Evolutionary conservation across 2,113 vertebrate genomes (phyloP).

Genomic region (Thamnaconus septentrionalis): DNA sequence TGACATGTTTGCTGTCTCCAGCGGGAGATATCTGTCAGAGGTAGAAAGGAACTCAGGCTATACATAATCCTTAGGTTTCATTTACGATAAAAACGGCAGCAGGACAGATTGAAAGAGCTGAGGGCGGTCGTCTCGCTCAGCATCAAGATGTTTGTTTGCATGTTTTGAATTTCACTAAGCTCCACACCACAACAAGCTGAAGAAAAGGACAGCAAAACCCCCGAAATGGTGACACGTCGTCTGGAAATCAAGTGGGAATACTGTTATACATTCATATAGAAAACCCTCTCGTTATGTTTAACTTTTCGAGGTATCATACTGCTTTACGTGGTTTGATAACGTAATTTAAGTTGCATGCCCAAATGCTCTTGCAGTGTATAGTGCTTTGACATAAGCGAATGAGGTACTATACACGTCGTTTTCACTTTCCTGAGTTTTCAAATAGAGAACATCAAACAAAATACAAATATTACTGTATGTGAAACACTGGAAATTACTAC

Average conservation of each 20-base stretch:
- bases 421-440: conserved; percentile 96
- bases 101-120: conserved; percentile 58
- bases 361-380: conserved; percentile 89
- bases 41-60: conserved; percentile 88
- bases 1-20: conserved; percentile 69
- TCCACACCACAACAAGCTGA: conserved; percentile 40
- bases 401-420: conserved; percentile 98
- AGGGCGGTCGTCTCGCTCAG: conserved; percentile 52
- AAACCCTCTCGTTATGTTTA: conserved; percentile 85
- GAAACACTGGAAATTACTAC: conserved; percentile 76
- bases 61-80: conserved; percentile 76
- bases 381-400: conserved; percentile 94
- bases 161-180: conserved; percentile 60
- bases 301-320: conserved; percentile 87
- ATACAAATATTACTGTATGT: conserved; percentile 79
- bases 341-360: conserved; percentile 86
- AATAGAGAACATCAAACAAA: conserved; percentile 51
- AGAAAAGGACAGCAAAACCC: conserved; percentile 29
- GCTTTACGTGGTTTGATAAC: conserved; percentile 85
- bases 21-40: conserved; percentile 88
- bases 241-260: conserved; percentile 81
- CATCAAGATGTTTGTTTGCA: conserved; percentile 65
- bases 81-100: conserved; percentile 75
- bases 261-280: conserved; percentile 94
- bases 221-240: conserved; percentile 51